These are phyloP conservation scores for Euglossa dilemma DNA, from an alignment of 1,140 invertebrate species.

Conservation along the genomic window DNA sequence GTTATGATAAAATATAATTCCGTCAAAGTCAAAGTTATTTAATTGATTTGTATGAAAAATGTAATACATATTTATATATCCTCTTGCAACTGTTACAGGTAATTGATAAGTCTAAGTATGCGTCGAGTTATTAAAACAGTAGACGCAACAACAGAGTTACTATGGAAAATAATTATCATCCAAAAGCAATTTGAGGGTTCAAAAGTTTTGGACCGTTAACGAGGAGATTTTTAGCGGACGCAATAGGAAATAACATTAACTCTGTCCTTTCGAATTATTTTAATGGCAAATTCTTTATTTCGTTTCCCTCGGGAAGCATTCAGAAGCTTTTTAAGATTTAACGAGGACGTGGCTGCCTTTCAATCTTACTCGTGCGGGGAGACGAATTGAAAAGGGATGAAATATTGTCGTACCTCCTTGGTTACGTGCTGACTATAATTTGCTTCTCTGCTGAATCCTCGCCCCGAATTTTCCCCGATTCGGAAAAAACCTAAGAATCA, in stretches of 20 bases:
- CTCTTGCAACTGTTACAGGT: too few species aligned
- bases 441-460: too few species aligned
- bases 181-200: background rate
- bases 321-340: conserved; percentile 14
- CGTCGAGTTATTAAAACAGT: too few species aligned
- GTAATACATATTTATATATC: too few species aligned
- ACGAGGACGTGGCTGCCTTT: conserved; percentile 14
- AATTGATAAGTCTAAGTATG: too few species aligned
- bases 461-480: background rate
- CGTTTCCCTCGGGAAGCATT: background rate
- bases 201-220: background rate
- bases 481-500: too few species aligned
- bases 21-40: too few species aligned
- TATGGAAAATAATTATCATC: too few species aligned
- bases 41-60: too few species aligned
- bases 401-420: background rate
- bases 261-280: background rate
- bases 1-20: too few species aligned
- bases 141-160: too few species aligned
- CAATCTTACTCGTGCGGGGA: background rate
- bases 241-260: background rate
- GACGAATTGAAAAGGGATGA: conserved; percentile 17
- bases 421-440: background rate
- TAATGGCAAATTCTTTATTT: conserved; percentile 28
- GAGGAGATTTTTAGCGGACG: background rate